Evolutionary conservation across 2,797 vertebrate species (phyloP), one percentile per base, ranked within the genome.

Genomic region (Lophotriccus pileatus): DNA sequence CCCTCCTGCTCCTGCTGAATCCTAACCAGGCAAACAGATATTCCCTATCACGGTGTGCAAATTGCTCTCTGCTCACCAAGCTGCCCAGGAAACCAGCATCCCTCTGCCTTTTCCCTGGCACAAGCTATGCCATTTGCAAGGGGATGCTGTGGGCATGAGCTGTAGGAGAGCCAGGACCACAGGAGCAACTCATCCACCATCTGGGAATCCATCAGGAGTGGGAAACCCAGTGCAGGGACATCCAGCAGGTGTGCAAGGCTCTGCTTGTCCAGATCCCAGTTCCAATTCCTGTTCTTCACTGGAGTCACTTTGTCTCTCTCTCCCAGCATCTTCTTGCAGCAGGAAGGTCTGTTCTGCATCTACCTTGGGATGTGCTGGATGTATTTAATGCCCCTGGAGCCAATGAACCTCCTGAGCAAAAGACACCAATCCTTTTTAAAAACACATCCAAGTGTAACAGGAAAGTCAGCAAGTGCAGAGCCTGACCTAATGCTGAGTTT

Each of bases 31-130:
- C 39, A 72, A 43, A 70, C 66, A 52, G 47, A 47, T 6, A 37
- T 14, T 64, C 43, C 67, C 52, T 84, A 24, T 12, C 21, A 8
- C 0, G 0, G 30, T 2, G 2, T 10, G 17, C 49, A 44, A 52
- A 56, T 39, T 4, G 16, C 39, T 58, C 32, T 62, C 62, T 30
- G 56, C 62, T 81, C 49, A 67, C 50, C 58, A 10, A 64, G 19
- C 21, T 8, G 36, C 32, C 15, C 60, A 64, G 50, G 32, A 79
- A 75, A 75, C 14, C 30, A 62, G 59, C 52, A 25, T 5, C 28
- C 36, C 47, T 80, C 47, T 60, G 68, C 63, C 27, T n/a, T 46
- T 30, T 46, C 80, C 24, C 49, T 39, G 41, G 10, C 21, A 1
- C 0, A 21, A 43, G 37, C 53, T 25, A 8, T 22, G 32, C 70